phyloP scores from a whole-genome alignment of 2,113 vertebrate species.

The Barnardius zonarius region DNA sequence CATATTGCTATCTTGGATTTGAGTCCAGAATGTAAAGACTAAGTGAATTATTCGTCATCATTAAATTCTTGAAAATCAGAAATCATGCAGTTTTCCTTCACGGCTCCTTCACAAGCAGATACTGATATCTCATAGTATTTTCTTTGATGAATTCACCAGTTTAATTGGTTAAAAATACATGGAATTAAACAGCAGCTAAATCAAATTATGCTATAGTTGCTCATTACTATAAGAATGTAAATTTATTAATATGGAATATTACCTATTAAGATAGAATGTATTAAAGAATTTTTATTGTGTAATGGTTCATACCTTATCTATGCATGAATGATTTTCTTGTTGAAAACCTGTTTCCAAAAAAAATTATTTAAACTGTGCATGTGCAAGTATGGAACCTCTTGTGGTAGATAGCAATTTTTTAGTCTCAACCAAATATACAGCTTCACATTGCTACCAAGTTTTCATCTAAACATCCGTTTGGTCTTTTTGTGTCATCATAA shows the following conservation, averaged over 20 bases:
- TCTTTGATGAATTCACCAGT: background rate
- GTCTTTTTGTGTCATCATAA: background rate
- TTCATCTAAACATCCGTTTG: background rate
- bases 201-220: background rate
- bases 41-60: background rate
- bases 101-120: background rate
- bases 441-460: background rate
- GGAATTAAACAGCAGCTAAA: background rate
- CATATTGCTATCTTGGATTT: background rate
- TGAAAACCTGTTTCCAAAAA: background rate
- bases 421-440: background rate
- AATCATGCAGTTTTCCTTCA: background rate
- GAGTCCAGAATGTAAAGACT: background rate
- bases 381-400: background rate
- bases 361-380: background rate
- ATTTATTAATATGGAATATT: background rate
- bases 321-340: background rate
- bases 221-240: background rate
- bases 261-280: background rate
- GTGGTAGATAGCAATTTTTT: background rate
- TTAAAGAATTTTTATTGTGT: background rate
- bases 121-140: background rate
- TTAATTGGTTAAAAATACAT: background rate
- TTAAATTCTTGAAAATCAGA: background rate
- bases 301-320: background rate